phyloP scores from a whole-genome alignment of 2,888 invertebrate species.

The Coecobrya sp. region DNA sequence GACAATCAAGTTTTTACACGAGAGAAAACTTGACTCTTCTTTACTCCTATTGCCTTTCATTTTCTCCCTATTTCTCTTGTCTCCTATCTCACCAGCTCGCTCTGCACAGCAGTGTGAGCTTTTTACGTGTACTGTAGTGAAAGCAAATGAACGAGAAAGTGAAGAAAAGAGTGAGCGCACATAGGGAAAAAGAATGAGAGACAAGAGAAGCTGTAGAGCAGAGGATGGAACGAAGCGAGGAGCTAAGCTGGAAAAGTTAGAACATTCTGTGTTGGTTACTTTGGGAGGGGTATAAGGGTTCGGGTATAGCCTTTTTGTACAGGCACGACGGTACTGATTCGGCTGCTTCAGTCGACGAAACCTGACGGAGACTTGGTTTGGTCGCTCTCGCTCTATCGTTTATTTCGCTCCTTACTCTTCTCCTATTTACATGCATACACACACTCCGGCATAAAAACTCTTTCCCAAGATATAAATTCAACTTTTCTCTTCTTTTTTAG shows the following conservation, averaged over 20 bases:
- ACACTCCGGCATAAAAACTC: conserved; percentile 39
- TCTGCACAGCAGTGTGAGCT: conserved; percentile 48
- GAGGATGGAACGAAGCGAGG: background rate
- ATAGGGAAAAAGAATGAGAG: conserved; percentile 48
- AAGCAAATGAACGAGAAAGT: conserved; percentile 73
- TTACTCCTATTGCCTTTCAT: conserved; percentile 20
- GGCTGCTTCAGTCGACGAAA: conserved; percentile 78
- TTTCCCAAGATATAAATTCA: conserved; percentile 51
- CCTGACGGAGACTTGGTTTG: conserved; percentile 79
- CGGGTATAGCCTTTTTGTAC: conserved; percentile 69
- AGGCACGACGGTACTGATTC: conserved; percentile 75
- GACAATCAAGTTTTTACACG: conserved; percentile 51
- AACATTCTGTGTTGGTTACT: conserved; percentile 48
- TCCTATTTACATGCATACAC: conserved; percentile 42
- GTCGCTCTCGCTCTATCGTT: conserved; percentile 58
- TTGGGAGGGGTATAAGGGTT: conserved; percentile 81
- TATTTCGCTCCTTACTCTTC: conserved; percentile 28
- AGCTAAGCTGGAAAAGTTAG: conserved; percentile 43
- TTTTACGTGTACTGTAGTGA: conserved; percentile 69
- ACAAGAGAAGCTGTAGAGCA: conserved; percentile 3
- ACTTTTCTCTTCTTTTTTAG: conserved; percentile 50
- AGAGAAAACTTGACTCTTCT: conserved; percentile 78
- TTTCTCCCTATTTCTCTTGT: background rate
- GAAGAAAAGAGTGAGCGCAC: conserved; percentile 29
- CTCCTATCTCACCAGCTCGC: background rate